Conservation (phyloP, 2,888 invertebrate genomes). For the Patella caerulea region DNA sequence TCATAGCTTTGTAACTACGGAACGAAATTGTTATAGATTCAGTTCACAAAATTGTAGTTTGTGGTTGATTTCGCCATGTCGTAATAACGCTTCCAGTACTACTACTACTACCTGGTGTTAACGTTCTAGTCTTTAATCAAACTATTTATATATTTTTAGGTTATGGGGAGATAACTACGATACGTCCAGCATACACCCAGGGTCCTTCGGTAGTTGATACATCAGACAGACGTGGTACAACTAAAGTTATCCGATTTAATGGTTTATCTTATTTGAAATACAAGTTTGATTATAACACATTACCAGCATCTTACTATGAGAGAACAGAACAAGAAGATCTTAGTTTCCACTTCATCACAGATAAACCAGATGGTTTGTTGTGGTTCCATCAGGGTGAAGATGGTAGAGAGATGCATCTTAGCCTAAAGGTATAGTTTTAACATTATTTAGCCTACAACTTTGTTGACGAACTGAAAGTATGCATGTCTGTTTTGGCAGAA, state of each 20-base stretch:
- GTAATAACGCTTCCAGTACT: not conserved
- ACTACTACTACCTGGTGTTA: too few species aligned
- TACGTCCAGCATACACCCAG: conserved; percentile 9
- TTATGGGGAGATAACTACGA: conserved; percentile 34
- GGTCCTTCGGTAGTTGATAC: conserved; percentile 10
- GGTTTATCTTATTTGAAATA: conserved; percentile 48
- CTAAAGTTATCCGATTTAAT: conserved; percentile 49
- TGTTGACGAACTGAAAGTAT: not conserved
- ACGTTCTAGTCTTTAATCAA: not conserved
- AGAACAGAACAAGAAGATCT: conserved; percentile 45
- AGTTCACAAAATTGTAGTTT: too few species aligned
- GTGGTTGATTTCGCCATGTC: not conserved
- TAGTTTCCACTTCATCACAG: conserved; percentile 57
- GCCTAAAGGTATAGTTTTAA: conserved; percentile 54
- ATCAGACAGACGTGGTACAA: conserved; percentile 27
- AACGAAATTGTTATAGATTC: too few species aligned
- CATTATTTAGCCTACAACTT: not conserved
- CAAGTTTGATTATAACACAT: conserved; percentile 41
- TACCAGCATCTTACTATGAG: conserved; percentile 45
- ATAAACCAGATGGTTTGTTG: conserved; percentile 58
- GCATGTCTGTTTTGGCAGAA: not conserved
- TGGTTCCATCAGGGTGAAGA: conserved; percentile 58
- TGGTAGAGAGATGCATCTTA: conserved; percentile 55
- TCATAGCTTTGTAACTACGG: too few species aligned
- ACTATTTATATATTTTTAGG: conserved; percentile 32